phyloP scores from a whole-genome alignment of 1,140 invertebrate species.

The Tetraneura akinire region DNA sequence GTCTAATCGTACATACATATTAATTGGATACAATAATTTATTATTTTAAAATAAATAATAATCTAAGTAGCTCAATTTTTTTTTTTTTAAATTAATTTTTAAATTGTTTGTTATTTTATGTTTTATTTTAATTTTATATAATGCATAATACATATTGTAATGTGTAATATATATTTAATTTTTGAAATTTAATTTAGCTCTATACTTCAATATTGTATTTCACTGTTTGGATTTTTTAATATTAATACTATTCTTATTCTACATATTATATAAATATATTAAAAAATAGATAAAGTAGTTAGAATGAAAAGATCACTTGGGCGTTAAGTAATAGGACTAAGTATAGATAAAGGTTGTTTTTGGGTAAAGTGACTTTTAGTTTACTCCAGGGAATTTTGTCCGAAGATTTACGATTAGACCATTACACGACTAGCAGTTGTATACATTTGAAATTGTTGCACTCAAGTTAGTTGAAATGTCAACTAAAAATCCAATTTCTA shows the following conservation, averaged over 20 bases:
- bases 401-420: background rate
- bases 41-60: too few relatives aligned
- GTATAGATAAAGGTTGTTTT: background rate
- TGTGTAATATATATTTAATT: too few relatives aligned
- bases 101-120: too few relatives aligned
- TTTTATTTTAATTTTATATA: too few relatives aligned
- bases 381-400: constrained; percentile 13
- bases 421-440: background rate
- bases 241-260: background rate
- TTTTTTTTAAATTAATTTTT: too few relatives aligned
- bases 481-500: background rate
- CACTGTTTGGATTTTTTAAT: background rate
- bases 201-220: too few relatives aligned
- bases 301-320: constrained; percentile 10
- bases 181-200: too few relatives aligned
- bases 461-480: background rate
- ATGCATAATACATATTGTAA: too few relatives aligned
- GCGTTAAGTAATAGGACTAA: background rate
- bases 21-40: too few relatives aligned
- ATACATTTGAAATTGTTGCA: background rate
- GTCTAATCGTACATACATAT: too few relatives aligned
- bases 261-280: too few relatives aligned
- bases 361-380: constrained; percentile 1
- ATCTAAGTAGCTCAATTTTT: too few relatives aligned
- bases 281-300: background rate